These are phyloP conservation scores for Leguminivora glycinivorella DNA, from an alignment of 1,140 invertebrate genomes.

Conservation along the genomic window DNA sequence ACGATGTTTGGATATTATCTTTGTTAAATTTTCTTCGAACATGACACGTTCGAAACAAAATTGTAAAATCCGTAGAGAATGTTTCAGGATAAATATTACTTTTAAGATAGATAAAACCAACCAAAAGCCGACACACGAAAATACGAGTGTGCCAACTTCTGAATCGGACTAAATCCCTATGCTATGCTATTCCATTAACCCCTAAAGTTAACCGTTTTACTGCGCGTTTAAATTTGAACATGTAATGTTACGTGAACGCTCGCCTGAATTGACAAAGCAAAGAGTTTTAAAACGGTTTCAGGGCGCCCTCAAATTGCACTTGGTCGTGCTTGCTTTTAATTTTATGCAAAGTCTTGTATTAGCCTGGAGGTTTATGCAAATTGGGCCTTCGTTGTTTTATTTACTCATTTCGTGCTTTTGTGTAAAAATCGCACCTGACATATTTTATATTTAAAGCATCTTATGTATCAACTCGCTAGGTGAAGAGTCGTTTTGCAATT, in stretches of 20 bases:
- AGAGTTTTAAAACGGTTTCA: constrained; percentile 20
- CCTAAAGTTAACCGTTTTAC: neutral
- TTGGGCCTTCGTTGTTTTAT: constrained; percentile 7
- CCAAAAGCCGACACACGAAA: too few relatives aligned
- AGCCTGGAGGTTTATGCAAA: constrained; percentile 21
- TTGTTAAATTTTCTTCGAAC: too few relatives aligned
- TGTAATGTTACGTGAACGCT: neutral
- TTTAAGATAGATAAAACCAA: too few relatives aligned
- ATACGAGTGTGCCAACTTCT: neutral
- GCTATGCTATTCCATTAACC: neutral
- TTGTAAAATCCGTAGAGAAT: too few relatives aligned
- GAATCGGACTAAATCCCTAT: neutral
- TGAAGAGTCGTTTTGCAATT: too few relatives aligned
- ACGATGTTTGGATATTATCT: too few relatives aligned
- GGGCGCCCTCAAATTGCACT: constrained; percentile 8
- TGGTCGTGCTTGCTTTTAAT: constrained; percentile 13
- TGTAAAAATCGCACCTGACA: neutral
- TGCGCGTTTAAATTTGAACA: neutral
- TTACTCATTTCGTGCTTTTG: neutral
- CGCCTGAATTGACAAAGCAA: constrained; percentile 23
- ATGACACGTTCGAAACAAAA: too few relatives aligned
- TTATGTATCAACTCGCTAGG: too few relatives aligned
- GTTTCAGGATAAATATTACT: too few relatives aligned
- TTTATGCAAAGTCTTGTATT: constrained; percentile 24
- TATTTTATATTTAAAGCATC: neutral